These are phyloP conservation scores for Tetramorium bicarinatum DNA, from an alignment of 2,888 invertebrate genomes.

Conservation along the genomic window DNA sequence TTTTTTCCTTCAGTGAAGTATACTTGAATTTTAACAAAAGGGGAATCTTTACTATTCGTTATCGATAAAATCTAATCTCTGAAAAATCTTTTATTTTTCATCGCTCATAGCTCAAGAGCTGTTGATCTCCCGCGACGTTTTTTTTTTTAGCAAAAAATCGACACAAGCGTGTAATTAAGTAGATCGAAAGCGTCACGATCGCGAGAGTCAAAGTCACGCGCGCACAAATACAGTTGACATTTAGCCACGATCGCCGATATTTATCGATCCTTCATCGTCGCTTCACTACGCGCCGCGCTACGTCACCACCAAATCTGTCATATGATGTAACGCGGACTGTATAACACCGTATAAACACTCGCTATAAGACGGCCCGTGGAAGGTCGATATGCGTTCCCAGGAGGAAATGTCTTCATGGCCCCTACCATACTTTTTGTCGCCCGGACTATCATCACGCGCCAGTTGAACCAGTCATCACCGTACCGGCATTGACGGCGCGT, in stretches of 20 bases:
- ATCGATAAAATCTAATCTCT: not conserved
- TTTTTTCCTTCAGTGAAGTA: not conserved
- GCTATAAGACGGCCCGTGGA: constrained; percentile 64
- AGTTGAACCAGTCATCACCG: constrained; percentile 47
- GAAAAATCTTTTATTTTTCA: not conserved
- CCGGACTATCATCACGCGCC: constrained; percentile 14
- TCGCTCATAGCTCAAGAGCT: not conserved
- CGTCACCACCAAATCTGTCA: constrained; percentile 81
- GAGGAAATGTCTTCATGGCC: constrained; percentile 49
- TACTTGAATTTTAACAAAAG: not conserved
- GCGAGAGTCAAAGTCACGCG: not conserved
- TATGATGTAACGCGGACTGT: constrained; percentile 79
- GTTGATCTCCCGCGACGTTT: not conserved
- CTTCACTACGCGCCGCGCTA: constrained; percentile 59
- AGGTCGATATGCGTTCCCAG: constrained; percentile 65
- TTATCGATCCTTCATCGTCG: constrained; percentile 24
- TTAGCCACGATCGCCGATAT: constrained; percentile 4
- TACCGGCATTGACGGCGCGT: constrained; percentile 34
- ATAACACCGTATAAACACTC: constrained; percentile 56
- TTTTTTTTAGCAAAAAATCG: not conserved
- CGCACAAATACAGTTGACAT: not conserved
- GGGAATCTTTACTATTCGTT: not conserved
- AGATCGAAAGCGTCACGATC: not conserved
- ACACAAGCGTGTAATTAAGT: not conserved
- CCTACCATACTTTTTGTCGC: constrained; percentile 46